Base-by-base conservation (phyloP, 2,888 invertebrate genomes). In the Gymnosoma rotundatum region DNA sequence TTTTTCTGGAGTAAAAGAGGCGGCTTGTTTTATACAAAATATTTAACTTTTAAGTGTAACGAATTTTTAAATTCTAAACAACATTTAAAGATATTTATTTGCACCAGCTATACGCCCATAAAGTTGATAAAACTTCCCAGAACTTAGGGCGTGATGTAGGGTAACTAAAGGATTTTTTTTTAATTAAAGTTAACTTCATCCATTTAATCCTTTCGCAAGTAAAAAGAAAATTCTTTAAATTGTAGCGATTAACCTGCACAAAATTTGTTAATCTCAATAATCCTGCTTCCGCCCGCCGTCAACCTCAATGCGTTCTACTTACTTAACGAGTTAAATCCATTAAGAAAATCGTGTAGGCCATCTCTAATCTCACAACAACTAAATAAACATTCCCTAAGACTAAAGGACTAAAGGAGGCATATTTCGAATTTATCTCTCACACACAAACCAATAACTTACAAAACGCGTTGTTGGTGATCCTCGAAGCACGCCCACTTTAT, bases 401-500 rank as follows among this genome's bases (percentile, higher is more conserved):
- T 42, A 5, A 25, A 20, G 0, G 25, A 32, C 25, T 4, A 32
- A 32, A 2, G 32, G 5, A 50, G 66, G n/a, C 18, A 32, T 48
- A 8, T 45, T 63, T 21, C 10, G 5, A 66, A 10, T 9, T 12
- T 36, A 8, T 18, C 5, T 18, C 8, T 14, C 6, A 21, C 76
- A 38, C 20, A 18, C 12, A 16, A 48, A 50, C 12, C 9, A 56
- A 8, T 48, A 38, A 38, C 21, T 7, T 16, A 32, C 20, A 10
- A 54, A 54, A 52, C 72, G 72, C 84, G 45, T 74, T 81, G 63
- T 76, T 74, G 83, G 83, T 86, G 83, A 85, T 83, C 79, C 83
- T 80, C 83, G 86, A 75, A 74, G 78, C 61, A 86, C 85, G 86
- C 85, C 82, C 56, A 66, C 83, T 67, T 69, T 76, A 66, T 84